Conservation (phyloP, 2,888 invertebrate genomes). For the Noctua comes region DNA sequence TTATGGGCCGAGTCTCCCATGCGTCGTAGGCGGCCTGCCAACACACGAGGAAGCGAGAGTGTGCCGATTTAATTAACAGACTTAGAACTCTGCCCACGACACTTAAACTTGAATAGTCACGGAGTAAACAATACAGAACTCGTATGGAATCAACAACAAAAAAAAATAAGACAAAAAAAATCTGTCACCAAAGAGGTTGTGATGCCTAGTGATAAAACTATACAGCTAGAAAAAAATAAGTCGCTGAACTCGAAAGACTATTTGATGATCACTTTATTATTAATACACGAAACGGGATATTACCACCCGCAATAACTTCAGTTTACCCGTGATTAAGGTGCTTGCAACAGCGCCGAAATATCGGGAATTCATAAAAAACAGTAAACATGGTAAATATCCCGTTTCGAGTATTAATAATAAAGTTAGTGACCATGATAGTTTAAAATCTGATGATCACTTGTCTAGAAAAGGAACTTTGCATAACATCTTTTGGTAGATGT, state of each 20-base stretch:
- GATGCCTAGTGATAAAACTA: background rate
- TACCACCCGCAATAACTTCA: too few species aligned
- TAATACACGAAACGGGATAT: too few species aligned
- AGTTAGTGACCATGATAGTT: too few species aligned
- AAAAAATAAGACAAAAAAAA: background rate
- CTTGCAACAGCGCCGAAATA: too few species aligned
- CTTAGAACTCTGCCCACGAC: slow-evolving; percentile 50
- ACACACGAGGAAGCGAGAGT: slow-evolving; percentile 58
- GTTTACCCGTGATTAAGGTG: too few species aligned
- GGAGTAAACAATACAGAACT: slow-evolving; percentile 31
- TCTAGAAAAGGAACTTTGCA: background rate
- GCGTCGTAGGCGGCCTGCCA: slow-evolving; percentile 57
- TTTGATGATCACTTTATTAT: too few species aligned
- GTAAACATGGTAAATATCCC: too few species aligned
- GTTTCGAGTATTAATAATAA: too few species aligned
- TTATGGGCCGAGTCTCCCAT: slow-evolving; percentile 54
- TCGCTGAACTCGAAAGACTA: background rate
- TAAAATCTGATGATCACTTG: background rate
- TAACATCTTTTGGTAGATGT: background rate
- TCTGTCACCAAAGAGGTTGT: background rate
- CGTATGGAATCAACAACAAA: background rate
- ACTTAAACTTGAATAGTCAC: slow-evolving; percentile 10
- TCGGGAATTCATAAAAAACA: too few species aligned
- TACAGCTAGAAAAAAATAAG: background rate
- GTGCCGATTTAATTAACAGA: slow-evolving; percentile 64